Evolutionary conservation across 1,140 invertebrate species (phyloP).

Genomic region (Procambarus clarkii): DNA sequence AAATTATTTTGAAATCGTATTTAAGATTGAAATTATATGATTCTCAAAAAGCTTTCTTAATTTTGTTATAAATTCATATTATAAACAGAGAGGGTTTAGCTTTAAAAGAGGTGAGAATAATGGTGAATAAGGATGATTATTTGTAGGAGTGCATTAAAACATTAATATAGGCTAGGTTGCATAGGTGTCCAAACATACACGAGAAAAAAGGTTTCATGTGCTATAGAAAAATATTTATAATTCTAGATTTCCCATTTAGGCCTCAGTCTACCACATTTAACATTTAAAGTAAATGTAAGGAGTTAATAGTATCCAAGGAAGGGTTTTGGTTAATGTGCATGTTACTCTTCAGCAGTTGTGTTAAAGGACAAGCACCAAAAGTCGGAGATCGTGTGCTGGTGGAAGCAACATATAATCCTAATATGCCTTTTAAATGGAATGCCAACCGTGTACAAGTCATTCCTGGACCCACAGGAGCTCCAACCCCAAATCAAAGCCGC

Average conservation of each 20-base stretch:
- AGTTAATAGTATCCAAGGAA: no score
- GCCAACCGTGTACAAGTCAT: slow-evolving; percentile 95
- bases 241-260: background rate
- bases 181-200: background rate
- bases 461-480: slow-evolving; percentile 75
- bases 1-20: background rate
- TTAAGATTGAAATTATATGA: background rate
- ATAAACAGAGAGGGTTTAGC: background rate
- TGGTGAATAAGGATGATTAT: background rate
- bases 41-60: background rate
- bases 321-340: slow-evolving; percentile 42
- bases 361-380: slow-evolving; percentile 87
- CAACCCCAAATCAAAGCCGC: slow-evolving; percentile 34
- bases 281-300: no score
- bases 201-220: background rate
- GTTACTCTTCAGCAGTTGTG: slow-evolving; percentile 79
- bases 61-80: background rate
- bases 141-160: background rate
- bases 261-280: no score
- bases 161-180: background rate
- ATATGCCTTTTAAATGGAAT: slow-evolving; percentile 98
- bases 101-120: background rate
- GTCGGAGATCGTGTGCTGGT: slow-evolving; percentile 93
- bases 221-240: background rate
- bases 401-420: slow-evolving; percentile 92